Base-by-base conservation (phyloP, 2,888 invertebrate genomes). In the Cephus sareptanus region DNA sequence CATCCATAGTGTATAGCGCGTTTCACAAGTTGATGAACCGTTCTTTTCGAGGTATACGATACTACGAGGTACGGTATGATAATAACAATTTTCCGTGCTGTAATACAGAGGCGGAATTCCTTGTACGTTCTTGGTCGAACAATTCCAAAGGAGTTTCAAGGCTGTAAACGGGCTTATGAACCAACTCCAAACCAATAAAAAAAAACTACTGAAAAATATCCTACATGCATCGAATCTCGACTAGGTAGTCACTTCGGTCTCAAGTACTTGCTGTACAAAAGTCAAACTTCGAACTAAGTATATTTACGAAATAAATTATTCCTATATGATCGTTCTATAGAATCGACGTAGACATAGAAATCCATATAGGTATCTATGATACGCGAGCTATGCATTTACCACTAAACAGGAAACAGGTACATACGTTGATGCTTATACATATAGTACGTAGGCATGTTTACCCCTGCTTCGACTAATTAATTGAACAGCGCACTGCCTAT, bases 391-490 rank as follows among this genome's bases (percentile, higher is more conserved):
- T 56, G 56, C 23, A 56, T 56, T 23, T 23, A 23, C 23, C 9
- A 56, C 56, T 56, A 23, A 56, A 56, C 56, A 56, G 56, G 56
- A 56, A 56, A 56, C 23, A 56, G 56, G 56, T 56, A 56, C 23
- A 23, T 23, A 56, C 56, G 23, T 56, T 56, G 56, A 56, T 23
- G 56, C 9, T 56, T 56, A 23, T 23, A 35, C 12, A 35, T 35
- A 56, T 56, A 56, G 2, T 56, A 56, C 23, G 23, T 9, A 56
- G 79, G 78, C 79, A 76, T 81, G 79, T 81, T 81, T 79, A 81
- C 79, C 76, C 75, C 76, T 75, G 77, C 76, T 76, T 75, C 73
- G 75, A 78, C 79, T 77, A 81, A 81, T 81, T 81, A 81, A 77
- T 79, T 73, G 79, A 79, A 81, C 74, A 73, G 35, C 76, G 23